Base-by-base conservation (phyloP, 2,888 invertebrate species). In the Ichneumoninae sp. region DNA sequence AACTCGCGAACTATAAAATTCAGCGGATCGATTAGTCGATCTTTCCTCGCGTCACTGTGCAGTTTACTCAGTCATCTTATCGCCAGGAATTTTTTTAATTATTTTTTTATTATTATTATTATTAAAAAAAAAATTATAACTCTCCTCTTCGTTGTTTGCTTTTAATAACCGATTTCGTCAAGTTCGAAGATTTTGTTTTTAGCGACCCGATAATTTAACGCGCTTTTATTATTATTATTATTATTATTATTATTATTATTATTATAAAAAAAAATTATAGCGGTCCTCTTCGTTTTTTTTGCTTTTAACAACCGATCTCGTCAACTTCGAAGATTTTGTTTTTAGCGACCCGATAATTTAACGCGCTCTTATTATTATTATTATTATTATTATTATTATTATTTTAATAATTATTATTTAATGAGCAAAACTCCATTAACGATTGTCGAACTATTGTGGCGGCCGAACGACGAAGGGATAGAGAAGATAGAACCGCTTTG, bases 401-500 rank as follows among this genome's bases (percentile, higher is more conserved):
- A 54, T 22, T 26, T 57, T 3, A n/a, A 30, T 13, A 6, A 16
- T 16, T 63, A 0, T 33, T 30, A 13, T 57, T 57, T 19, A 19
- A 7, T 1, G 40, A 33, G 5, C 13, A 74, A 57, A 19, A 75
- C 83, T 83, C 70, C 60, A 57, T 54, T 60, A 16, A 36, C 30
- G 10, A 52, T 63, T 52, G 52, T 40, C n/a, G 22, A 47, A 47
- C 22, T 54, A 63, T 19, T 5, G 7, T 4, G 36, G 10, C 22
- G 57, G 36, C 36, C 54, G 33, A 47, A 16, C 44, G 19, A 44
- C 22, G 50, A 73, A 60, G 75, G 66, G 75, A 44, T 69, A 68
- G 81, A 81, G 85, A 83, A 83, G 87, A 88, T 87, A 87, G 87
- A 87, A 86, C 88, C 81, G 85, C 78, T 84, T 88, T 88, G 89